A percentile compares a stretch with the other conserved stretches of the same genome.
phyloP scores from a whole-genome alignment of 2,797 vertebrate species.

The Takifugu rubripes region DNA sequence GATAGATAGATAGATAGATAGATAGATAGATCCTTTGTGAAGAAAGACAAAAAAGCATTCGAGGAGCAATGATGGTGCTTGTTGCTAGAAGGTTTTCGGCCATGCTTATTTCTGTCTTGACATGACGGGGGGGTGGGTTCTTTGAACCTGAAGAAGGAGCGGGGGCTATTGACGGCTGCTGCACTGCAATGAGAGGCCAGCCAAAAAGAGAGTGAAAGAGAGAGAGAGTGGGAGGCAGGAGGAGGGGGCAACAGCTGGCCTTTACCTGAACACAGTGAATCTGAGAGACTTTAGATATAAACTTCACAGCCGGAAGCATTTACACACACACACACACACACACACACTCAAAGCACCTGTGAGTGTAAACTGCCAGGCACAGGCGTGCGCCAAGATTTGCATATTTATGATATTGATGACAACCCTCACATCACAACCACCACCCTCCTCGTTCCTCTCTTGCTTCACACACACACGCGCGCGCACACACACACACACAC shows the following conservation, averaged over 20 bases:
- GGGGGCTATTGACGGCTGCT: constrained; percentile 57
- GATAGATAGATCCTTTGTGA: too few relatives aligned
- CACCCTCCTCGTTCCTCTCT: constrained; percentile 4
- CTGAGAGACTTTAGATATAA: constrained; percentile 54
- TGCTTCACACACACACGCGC: constrained; percentile 13
- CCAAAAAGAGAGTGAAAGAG: constrained; percentile 37
- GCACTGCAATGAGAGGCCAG: constrained; percentile 6
- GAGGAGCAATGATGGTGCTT: constrained; percentile 45
- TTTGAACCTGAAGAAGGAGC: constrained; percentile 56
- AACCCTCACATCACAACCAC: constrained; percentile 3
- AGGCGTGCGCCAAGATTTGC: constrained; percentile 32
- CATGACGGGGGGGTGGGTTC: constrained; percentile 49
- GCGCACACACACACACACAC: constrained; percentile 23
- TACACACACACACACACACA: constrained; percentile 9
- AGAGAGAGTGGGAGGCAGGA: constrained; percentile 44
- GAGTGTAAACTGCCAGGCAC: constrained; percentile 25
- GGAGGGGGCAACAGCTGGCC: constrained; percentile 50
- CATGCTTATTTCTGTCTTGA: constrained; percentile 65
- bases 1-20: too few relatives aligned
- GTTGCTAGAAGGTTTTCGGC: constrained; percentile 65
- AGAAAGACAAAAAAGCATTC: constrained; percentile 8
- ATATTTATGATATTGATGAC: constrained; percentile 40
- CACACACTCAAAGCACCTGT: constrained; percentile 16
- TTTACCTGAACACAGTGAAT: constrained; percentile 54
- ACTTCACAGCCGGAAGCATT: constrained; percentile 40